These are phyloP conservation scores for Calyptomena viridis DNA, from an alignment of 2,113 vertebrate species.

Conservation along the genomic window DNA sequence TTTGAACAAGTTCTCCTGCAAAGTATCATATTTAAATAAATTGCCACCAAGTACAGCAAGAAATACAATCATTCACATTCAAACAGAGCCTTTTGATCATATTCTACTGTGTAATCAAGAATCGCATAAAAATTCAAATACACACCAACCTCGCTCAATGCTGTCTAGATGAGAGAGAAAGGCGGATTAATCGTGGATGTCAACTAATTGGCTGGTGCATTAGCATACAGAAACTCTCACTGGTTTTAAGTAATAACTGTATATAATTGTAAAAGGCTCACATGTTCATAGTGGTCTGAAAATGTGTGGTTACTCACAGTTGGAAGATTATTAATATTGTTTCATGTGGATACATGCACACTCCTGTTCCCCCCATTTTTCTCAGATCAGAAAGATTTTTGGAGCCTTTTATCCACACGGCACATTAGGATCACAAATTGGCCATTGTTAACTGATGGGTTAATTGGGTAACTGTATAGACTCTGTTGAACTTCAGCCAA, in stretches of 20 bases:
- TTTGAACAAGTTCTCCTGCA: constrained; percentile 78
- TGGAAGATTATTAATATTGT: background rate
- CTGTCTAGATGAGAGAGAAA: constrained; percentile 69
- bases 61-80: constrained; percentile 73
- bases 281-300: background rate
- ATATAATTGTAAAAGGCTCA: background rate
- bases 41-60: constrained; percentile 72
- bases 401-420: constrained; percentile 39
- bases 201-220: constrained; percentile 40
- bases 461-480: constrained; percentile 67
- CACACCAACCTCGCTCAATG: constrained; percentile 25
- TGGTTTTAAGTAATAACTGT: background rate
- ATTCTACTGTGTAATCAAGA: constrained; percentile 76
- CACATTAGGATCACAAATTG: constrained; percentile 9
- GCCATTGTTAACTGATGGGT: constrained; percentile 59
- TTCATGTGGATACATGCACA: background rate
- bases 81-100: constrained; percentile 78
- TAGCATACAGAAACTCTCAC: constrained; percentile 30
- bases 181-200: constrained; percentile 62
- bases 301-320: background rate
- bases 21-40: constrained; percentile 84
- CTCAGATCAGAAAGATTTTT: constrained; percentile 19
- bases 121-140: constrained; percentile 72
- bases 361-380: background rate
- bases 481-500: constrained; percentile 55